These are phyloP conservation scores for Acanthis flammea DNA, from an alignment of 2,797 vertebrate genomes.

Conservation along the genomic window DNA sequence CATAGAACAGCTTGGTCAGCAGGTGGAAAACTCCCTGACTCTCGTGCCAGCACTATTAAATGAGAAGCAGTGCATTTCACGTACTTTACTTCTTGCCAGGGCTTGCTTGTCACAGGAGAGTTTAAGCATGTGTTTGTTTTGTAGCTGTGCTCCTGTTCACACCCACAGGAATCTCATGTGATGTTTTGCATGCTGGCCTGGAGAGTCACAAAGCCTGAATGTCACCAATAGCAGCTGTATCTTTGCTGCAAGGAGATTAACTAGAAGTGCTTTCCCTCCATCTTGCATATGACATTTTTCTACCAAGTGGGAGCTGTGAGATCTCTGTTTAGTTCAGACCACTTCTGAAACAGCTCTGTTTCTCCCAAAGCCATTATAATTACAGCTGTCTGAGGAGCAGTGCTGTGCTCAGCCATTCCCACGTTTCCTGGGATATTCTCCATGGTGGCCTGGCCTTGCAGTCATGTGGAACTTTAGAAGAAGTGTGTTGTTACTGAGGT, in stretches of 20 bases:
- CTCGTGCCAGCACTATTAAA: neutral
- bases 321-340: neutral
- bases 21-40: neutral
- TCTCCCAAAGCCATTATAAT: neutral
- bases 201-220: neutral
- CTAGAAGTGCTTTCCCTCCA: neutral
- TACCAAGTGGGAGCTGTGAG: neutral
- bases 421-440: accelerated
- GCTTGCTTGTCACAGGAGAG: neutral
- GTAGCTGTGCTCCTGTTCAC: neutral
- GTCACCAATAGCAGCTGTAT: neutral
- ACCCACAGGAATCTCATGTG: neutral
- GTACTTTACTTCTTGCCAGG: neutral
- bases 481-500: accelerated
- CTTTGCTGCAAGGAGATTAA: neutral
- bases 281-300: neutral
- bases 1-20: neutral
- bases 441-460: neutral
- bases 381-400: neutral
- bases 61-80: neutral
- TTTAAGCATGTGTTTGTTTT: neutral
- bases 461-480: neutral
- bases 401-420: neutral
- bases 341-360: neutral
- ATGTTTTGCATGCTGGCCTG: neutral